Evolutionary conservation across 2,888 invertebrate species (phyloP).

Genomic region (Eilema griseolum): DNA sequence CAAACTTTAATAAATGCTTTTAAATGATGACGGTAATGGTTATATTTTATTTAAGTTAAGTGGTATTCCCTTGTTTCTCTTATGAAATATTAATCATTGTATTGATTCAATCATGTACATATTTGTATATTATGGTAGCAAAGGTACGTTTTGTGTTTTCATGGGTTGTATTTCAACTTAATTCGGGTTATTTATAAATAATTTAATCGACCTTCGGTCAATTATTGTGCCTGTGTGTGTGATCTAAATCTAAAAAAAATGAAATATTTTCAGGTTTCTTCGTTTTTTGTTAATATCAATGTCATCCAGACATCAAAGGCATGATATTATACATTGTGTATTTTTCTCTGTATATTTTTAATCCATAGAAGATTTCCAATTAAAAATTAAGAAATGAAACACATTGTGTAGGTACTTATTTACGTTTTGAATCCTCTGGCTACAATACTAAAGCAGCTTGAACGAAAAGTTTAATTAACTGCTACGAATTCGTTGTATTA

Average conservation of each 20-base stretch:
- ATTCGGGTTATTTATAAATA: background rate
- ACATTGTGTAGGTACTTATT: background rate
- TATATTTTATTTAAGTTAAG: background rate
- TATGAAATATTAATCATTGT: background rate
- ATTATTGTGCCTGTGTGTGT: background rate
- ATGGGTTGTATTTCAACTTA: background rate
- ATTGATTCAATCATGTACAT: background rate
- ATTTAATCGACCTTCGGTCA: background rate
- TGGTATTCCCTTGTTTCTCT: background rate
- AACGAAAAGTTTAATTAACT: background rate
- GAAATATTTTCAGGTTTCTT: background rate
- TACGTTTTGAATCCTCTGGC: background rate
- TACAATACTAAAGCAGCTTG: background rate
- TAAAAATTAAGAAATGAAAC: background rate
- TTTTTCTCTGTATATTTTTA: too few relatives aligned
- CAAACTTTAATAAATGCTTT: slow-evolving; percentile 18
- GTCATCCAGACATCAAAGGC: background rate
- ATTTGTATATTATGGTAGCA: background rate
- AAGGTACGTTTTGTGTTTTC: background rate
- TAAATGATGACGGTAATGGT: background rate
- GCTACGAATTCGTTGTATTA: background rate
- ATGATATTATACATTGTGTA: background rate
- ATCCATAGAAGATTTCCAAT: too few relatives aligned
- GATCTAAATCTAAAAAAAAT: background rate
- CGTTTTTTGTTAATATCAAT: background rate